A percentile compares a stretch with the other conserved stretches of the same genome.
phyloP scores from a whole-genome alignment of 2,888 invertebrate species.

The Brachypterus glaber region DNA sequence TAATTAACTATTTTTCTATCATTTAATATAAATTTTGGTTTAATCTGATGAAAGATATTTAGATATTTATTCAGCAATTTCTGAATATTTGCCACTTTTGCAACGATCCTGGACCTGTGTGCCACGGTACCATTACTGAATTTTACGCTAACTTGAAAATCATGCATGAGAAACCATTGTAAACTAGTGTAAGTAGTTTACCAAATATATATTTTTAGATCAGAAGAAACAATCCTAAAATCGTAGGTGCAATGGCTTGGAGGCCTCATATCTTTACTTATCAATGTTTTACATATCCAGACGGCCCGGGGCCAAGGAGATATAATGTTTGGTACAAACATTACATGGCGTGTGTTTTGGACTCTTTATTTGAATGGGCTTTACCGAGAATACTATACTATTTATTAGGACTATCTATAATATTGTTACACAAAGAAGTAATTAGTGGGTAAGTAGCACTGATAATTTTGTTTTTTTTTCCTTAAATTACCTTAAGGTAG shows the following conservation, averaged over 20 bases:
- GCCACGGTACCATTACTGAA: no score
- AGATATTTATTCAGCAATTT: no score
- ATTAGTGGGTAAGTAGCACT: constrained; percentile 51
- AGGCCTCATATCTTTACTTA: constrained; percentile 59
- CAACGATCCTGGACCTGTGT: no score
- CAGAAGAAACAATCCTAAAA: constrained; percentile 54
- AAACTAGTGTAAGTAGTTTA: background rate
- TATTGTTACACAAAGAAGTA: constrained; percentile 63
- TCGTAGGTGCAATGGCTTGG: constrained; percentile 68
- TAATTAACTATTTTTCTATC: no score
- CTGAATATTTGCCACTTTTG: no score
- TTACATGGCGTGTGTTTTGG: constrained; percentile 41
- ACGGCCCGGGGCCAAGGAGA: constrained; percentile 43
- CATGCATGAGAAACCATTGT: background rate
- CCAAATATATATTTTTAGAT: constrained; percentile 42
- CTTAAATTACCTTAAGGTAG: no score
- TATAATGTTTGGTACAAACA: constrained; percentile 44
- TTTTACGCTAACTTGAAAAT: no score
- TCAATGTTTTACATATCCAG: constrained; percentile 46
- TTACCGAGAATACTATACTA: constrained; percentile 51
- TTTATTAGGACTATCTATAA: constrained; percentile 53
- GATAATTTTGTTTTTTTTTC: constrained; percentile 1
- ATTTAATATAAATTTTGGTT: no score
- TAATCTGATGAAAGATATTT: no score
- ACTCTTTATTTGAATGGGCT: constrained; percentile 48